phyloP scores from a whole-genome alignment of 2,888 invertebrate species.

The Athalia cordata region DNA sequence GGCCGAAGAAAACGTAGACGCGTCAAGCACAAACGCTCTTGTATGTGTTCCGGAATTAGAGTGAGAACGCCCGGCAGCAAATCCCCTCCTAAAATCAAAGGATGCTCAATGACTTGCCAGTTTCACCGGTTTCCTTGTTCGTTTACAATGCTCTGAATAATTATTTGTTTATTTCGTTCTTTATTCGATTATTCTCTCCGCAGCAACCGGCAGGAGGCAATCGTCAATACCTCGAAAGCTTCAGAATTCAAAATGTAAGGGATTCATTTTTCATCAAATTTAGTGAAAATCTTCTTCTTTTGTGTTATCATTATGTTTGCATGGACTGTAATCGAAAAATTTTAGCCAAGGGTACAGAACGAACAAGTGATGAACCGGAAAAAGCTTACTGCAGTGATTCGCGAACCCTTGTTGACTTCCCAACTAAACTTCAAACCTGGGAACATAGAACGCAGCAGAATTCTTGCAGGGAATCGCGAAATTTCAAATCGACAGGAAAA shows the following conservation, averaged over 20 bases:
- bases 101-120: not conserved
- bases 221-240: not conserved
- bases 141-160: not conserved
- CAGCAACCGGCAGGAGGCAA: not conserved
- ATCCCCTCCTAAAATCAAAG: constrained; percentile 9
- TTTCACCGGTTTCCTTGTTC: constrained; percentile 2
- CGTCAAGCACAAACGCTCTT: not conserved
- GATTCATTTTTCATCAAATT: no score
- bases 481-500: not conserved
- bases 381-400: constrained; percentile 4
- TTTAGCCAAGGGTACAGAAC: no score
- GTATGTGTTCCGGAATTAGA: not conserved
- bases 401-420: constrained; percentile 38
- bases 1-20: not conserved
- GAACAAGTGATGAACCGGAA: not conserved
- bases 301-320: not conserved
- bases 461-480: not conserved
- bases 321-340: constrained; percentile 6
- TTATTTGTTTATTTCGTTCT: not conserved
- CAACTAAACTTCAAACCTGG: constrained; percentile 49
- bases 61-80: not conserved
- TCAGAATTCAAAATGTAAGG: not conserved
- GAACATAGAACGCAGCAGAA: constrained; percentile 47
- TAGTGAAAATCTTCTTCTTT: no score
- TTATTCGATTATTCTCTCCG: not conserved